A percentile compares a stretch with the other conserved stretches of the same genome.
Conservation (phyloP, 2,888 invertebrate genomes). For the Chaitophorus viminalis region DNA sequence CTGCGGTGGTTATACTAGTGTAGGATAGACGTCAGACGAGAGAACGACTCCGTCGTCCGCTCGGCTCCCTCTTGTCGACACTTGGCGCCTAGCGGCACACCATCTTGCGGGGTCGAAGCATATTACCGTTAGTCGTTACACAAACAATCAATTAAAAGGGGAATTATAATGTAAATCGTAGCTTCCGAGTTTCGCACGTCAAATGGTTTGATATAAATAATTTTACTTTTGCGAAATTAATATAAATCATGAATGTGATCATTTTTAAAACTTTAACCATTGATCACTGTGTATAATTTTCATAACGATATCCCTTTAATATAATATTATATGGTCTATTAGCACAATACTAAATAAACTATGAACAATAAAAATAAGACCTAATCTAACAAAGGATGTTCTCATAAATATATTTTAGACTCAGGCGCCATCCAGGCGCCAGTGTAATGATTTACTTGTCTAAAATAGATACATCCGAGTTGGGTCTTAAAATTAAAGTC, state of each 20-base stretch:
- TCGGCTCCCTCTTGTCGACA: constrained; percentile 18
- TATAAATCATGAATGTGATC: not conserved
- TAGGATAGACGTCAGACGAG: not conserved
- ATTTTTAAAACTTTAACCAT: constrained; percentile 5
- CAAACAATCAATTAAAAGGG: constrained; percentile 48
- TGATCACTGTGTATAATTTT: too few relatives aligned
- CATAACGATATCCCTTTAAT: too few relatives aligned
- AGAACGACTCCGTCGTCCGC: not conserved
- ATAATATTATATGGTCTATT: too few relatives aligned
- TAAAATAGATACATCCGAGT: too few relatives aligned
- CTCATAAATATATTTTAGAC: too few relatives aligned
- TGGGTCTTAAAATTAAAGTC: too few relatives aligned
- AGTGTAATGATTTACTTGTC: too few relatives aligned
- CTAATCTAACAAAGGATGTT: too few relatives aligned
- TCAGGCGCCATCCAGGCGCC: too few relatives aligned
- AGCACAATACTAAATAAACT: too few relatives aligned
- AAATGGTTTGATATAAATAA: constrained; percentile 31
- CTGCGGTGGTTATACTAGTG: not conserved
- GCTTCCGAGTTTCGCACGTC: too few relatives aligned
- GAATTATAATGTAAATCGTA: not conserved
- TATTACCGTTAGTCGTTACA: constrained; percentile 39
- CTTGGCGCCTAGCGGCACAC: constrained; percentile 30
- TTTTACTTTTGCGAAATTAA: not conserved
- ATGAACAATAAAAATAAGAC: too few relatives aligned
- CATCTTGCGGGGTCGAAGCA: constrained; percentile 47